These are phyloP conservation scores for Oriolus oriolus DNA, from an alignment of 2,113 vertebrate genomes.

Conservation along the genomic window DNA sequence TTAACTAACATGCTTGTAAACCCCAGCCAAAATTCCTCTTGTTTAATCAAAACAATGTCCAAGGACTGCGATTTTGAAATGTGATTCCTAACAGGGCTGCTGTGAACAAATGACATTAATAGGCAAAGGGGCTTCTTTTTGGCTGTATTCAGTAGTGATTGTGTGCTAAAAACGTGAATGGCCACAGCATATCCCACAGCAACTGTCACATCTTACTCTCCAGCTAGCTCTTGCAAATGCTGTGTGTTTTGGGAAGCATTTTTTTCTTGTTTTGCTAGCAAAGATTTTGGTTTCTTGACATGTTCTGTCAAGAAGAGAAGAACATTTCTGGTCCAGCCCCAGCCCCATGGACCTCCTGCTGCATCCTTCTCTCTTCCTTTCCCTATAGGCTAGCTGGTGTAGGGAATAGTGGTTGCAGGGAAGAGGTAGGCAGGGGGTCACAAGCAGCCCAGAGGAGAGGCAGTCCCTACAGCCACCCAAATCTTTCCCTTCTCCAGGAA, in stretches of 20 bases:
- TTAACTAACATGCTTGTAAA: neutral
- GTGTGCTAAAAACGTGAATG: neutral
- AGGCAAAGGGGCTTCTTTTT: neutral
- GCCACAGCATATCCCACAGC: neutral
- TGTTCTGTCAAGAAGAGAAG: neutral
- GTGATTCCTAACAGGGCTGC: neutral
- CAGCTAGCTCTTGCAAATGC: neutral
- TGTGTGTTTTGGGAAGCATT: neutral
- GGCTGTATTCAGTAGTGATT: neutral
- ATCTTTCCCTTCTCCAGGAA: neutral
- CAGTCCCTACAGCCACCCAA: neutral
- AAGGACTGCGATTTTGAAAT: neutral
- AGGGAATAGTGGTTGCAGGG: neutral
- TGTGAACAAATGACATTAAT: neutral
- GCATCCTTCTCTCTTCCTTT: neutral
- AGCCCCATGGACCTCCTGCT: neutral
- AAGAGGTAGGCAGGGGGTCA: neutral
- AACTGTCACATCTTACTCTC: neutral
- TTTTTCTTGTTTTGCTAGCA: neutral
- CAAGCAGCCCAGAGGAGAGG: neutral
- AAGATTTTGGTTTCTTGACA: neutral
- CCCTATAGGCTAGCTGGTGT: rapidly evolving
- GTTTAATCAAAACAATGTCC: neutral
- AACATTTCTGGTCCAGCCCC: too few species aligned
- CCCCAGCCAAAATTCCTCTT: neutral